Evolutionary conservation across 2,113 vertebrate genomes (phyloP), one percentile per base, ranked within the genome.

Genomic region (Mellivora capensis): DNA sequence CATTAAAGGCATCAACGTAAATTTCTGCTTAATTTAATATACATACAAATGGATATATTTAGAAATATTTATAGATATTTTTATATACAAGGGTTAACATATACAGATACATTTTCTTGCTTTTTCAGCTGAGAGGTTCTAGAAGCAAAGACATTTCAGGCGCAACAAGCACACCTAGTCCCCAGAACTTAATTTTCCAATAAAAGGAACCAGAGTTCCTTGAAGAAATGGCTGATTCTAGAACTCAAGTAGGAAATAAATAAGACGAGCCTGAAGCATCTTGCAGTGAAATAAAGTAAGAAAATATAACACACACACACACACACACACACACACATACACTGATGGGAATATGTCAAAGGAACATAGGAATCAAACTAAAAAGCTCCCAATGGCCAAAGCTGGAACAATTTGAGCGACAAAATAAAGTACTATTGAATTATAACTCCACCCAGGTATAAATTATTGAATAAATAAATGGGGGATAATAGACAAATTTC

Each of bases 11-110:
- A 67, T 27, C n/a, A 44, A 13, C 34, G 11, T 80, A 17, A 62
- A 90, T 84, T 93, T 84, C 27, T 84, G 37, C 57, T 96, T 83
- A 86, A 86, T 67, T 96, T 83, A 86, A 86, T 64, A 83, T 34
- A 81, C 21, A 57, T 39, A 62, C 13, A 57, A 49, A 85, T 79
- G 42, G 34, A 84, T 74, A 27, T 2, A 72, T 23, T 57, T 1
- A n/a, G 49, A 79, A 71, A 90, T 90, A 93, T 27, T 54, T 57
- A 91, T 37, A 59, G 61, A 44, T 49, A 72, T 3, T 14, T 62
- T 31, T 25, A 61, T 34, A 34, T 34, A 39, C 20, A 62, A 3
- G 0, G 21, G 15, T 64, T 72, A 64, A 14, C 31, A 67, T 42
- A 71, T n/a, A 80, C 52, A 42, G 34, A 37, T 21, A 25, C 29